Evolutionary conservation across 2,113 vertebrate species (phyloP), one percentile per base, ranked within the genome.

Genomic region (Ameiurus melas): DNA sequence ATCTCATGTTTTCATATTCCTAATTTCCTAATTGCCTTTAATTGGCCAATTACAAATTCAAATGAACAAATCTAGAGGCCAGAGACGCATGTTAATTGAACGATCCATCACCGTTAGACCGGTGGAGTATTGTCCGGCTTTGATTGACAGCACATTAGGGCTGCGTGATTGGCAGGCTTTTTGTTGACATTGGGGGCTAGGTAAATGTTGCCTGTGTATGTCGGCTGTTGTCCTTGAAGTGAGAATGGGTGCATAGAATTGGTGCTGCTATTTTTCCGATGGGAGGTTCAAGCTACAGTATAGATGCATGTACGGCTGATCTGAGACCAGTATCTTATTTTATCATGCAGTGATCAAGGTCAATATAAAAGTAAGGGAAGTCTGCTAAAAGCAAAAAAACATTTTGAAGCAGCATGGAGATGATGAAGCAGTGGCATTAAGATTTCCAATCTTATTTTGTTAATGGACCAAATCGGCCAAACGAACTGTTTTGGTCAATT

Each of bases 31-130:
- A 96, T 96, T 96, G 94, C 86, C 93, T 94, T 90, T 96, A 95
- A 95, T 95, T 95, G 93, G 94, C 94, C 94, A 93, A 96, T 96
- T 95, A 95, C 93, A 94, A 95, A 95, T 95, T 95, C 93, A 95
- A 95, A 95, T 95, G 94, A 95, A 95, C 94, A 95, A 95, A 95
- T 94, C 93, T 95, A 92, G 93, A 95, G 95, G 95, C 94, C 94
- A 94, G 92, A 94, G 93, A 86, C 47, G 91, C 90, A 91, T 92
- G 91, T 92, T 96, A 96, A 96, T 96, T 94, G 94, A 95, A 93
- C 94, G 94, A 96, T 96, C 95, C 94, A 95, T 96, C 95, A 96
- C 91, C 83, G 88, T 89, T 93, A 92, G 89, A 87, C 92, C 91
- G 92, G 91, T 93, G 90, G 91, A 93, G 89, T 92, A 91, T 88